A percentile compares a stretch with the other conserved stretches of the same genome.
Evolutionary conservation across 2,888 invertebrate species (phyloP).

Genomic region (Lamellibrachia columna): DNA sequence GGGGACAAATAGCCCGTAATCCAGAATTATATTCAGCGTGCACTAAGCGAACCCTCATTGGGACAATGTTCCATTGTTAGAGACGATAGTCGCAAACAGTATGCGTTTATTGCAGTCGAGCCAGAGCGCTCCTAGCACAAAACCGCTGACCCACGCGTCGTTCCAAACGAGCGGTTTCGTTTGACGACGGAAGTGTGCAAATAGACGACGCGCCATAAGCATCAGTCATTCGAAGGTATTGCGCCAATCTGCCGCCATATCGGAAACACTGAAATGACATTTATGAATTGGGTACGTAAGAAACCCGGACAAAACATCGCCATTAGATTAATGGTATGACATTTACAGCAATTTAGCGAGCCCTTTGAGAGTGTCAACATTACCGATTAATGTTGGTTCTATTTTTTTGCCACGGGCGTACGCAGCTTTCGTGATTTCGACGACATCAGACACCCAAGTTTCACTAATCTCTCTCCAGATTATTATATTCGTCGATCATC

Average conservation of each 20-base stretch:
- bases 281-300: slow-evolving; percentile 3
- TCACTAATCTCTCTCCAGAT: neutral
- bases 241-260: neutral
- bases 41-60: neutral
- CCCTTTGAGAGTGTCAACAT: neutral
- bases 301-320: neutral
- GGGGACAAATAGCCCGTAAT: neutral
- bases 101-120: neutral
- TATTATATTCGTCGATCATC: neutral
- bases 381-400: neutral
- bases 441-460: neutral
- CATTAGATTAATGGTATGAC: neutral
- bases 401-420: neutral
- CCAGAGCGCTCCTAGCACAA: neutral
- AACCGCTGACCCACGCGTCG: neutral
- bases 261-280: neutral
- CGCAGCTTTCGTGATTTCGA: neutral
- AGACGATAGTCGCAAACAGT: neutral
- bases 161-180: neutral
- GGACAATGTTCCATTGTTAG: neutral
- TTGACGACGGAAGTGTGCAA: neutral
- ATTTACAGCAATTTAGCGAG: neutral
- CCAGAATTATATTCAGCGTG: neutral
- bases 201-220: neutral
- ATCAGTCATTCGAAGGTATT: neutral